Conservation (phyloP, 2,113 vertebrate genomes). For the Scortum barcoo region DNA sequence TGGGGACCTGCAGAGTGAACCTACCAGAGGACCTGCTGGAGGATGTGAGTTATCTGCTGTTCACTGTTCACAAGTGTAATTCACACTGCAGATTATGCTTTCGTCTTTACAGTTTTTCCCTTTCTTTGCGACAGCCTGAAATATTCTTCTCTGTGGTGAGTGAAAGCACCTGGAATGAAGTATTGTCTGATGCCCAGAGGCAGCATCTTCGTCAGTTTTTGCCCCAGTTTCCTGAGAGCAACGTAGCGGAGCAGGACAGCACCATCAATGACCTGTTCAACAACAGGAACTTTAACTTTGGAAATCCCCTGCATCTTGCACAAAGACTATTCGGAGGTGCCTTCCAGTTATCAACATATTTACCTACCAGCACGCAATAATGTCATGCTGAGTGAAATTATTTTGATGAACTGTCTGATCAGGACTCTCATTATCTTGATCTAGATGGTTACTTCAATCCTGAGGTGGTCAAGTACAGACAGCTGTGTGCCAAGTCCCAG, state of each 20-base stretch:
- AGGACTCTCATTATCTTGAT: neutral
- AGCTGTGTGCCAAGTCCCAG: slow-evolving; percentile 94
- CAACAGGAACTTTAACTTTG: slow-evolving; percentile 92
- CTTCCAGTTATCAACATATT: neutral
- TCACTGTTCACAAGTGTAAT: neutral
- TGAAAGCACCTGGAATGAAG: slow-evolving; percentile 92
- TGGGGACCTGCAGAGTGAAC: slow-evolving; percentile 90
- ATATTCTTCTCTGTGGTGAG: slow-evolving; percentile 97
- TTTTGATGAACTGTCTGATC: neutral
- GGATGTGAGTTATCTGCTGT: slow-evolving; percentile 87
- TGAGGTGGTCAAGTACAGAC: slow-evolving; percentile 96
- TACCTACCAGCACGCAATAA: neutral
- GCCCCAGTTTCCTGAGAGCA: slow-evolving; percentile 90
- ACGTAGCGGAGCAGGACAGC: slow-evolving; percentile 85
- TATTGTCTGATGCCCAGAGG: slow-evolving; percentile 90
- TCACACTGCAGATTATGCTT: neutral
- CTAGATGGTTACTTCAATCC: slow-evolving; percentile 97
- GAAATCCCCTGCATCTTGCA: slow-evolving; percentile 94
- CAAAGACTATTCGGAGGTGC: slow-evolving; percentile 96
- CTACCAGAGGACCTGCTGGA: slow-evolving; percentile 96
- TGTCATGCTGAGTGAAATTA: neutral
- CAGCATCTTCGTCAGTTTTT: slow-evolving; percentile 94
- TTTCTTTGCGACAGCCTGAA: slow-evolving; percentile 87
- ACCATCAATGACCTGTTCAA: slow-evolving; percentile 89
- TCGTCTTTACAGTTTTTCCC: neutral